Evolutionary conservation across 1,140 invertebrate genomes (phyloP).

Genomic region (Chelonus insularis): DNA sequence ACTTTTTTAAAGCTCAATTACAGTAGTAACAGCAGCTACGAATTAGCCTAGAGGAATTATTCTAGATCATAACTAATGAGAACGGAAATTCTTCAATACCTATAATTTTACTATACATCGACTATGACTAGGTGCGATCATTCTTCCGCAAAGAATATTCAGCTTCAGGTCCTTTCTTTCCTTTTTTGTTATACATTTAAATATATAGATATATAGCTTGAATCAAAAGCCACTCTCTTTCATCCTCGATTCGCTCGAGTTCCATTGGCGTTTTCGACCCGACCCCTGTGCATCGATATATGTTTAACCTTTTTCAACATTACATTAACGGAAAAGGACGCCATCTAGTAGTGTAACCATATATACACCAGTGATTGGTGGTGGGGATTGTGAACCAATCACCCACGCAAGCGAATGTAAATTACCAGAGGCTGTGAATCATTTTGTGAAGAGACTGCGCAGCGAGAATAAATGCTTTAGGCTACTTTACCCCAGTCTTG

Average conservation of each 20-base stretch:
- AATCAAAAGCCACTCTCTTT: background rate
- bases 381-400: conserved; percentile 46
- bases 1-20: conserved; percentile 8
- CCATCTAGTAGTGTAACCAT: conserved; percentile 34
- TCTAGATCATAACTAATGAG: conserved; percentile 29
- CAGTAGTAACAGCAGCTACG: too few relatives aligned
- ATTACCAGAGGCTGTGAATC: conserved; percentile 60
- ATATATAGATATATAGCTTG: too few relatives aligned
- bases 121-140: conserved; percentile 15
- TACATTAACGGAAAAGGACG: conserved; percentile 25
- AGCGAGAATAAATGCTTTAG: conserved; percentile 32
- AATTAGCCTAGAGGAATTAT: conserved; percentile 20
- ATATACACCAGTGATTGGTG: too few relatives aligned
- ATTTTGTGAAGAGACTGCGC: conserved; percentile 51
- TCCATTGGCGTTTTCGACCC: conserved; percentile 27
- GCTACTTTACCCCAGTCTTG: conserved; percentile 36
- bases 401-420: conserved; percentile 59
- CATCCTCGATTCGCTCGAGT: conserved; percentile 20
- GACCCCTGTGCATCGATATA: conserved; percentile 53
- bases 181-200: conserved; percentile 8
- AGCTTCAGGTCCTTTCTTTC: conserved; percentile 5
- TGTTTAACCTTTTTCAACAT: conserved; percentile 56
- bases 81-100: conserved; percentile 29
- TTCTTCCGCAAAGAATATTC: conserved; percentile 8
- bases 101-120: conserved; percentile 22